Base-by-base conservation (phyloP, 2,113 vertebrate genomes). In the Oostethus manadensis region DNA sequence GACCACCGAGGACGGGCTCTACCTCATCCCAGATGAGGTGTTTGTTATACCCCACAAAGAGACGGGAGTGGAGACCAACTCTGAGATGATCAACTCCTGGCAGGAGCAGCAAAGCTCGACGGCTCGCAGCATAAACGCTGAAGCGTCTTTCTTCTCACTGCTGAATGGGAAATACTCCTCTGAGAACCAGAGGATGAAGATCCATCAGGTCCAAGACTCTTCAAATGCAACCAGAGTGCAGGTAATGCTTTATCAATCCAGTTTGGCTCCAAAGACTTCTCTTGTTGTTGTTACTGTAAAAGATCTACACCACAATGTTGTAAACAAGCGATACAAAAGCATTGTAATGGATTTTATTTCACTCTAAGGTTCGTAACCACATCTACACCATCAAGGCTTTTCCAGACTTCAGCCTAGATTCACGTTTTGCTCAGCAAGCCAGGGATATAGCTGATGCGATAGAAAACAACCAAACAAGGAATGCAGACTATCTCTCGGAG, bases 81-180 rank as follows among this genome's bases (percentile, higher is more conserved):
- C 94, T 0, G 93, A 95, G 80, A 89, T 98, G 51, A 90, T 96
- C 0, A 88, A 81, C 6, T 90, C 92, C 63, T 98, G 94, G 95
- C 74, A 82, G 58, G 85, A 92, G 38, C 93, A 95, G 49, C 87
- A 82, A 68, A 95, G 94, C 77, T 60, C 81, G 3, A 93, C 91
- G 10, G 89, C 94, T 0, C 3, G 46, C 14, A 86, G 88, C 43
- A 89, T 98, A 63, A 97, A 97, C 66, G 18, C 66, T 0, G 93
- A 96, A 1, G 14, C 88, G 1, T 92, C 93, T 8, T 90, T 89
- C n/a, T 75, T 60, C 21, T 83, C 80, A 0, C 8, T 77, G 20
- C 71, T 96, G 61, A 97, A 93, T 0, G 94, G 89, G 8, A 97
- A 93, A 56, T 97, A 92, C 81, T 97, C 95, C 0, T 0, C 0